Conservation (phyloP, 2,113 vertebrate genomes). For the Papio anubis region DNA sequence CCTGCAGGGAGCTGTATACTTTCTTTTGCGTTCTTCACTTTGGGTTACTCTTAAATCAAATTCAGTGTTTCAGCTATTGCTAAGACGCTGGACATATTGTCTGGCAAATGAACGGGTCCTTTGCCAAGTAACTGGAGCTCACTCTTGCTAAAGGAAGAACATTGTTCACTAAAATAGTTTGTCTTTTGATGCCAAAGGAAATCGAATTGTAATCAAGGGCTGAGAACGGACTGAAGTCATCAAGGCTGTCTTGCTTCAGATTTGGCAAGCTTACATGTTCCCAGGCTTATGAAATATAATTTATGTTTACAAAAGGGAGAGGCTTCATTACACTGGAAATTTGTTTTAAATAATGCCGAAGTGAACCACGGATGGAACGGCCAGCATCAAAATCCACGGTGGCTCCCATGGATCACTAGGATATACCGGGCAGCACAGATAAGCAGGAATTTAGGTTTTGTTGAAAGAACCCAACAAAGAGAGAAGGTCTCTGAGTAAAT, state of each 20-base stretch:
- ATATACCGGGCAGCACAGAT: neutral
- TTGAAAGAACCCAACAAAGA: neutral
- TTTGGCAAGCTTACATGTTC: conserved; percentile 86
- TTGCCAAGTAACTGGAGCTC: conserved; percentile 83
- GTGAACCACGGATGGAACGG: conserved; percentile 60
- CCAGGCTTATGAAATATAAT: conserved; percentile 89
- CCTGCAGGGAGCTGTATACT: conserved; percentile 71
- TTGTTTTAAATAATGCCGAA: conserved; percentile 83
- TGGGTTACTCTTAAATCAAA: conserved; percentile 75
- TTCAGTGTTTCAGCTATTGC: conserved; percentile 66
- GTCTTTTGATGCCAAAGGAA: conserved; percentile 93
- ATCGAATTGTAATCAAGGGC: conserved; percentile 89
- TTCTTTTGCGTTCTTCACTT: conserved; percentile 73
- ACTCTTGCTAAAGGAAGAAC: conserved; percentile 90
- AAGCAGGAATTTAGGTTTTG: neutral
- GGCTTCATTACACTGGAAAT: conserved; percentile 82
- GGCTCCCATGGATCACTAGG: neutral
- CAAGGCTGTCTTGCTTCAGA: conserved; percentile 86
- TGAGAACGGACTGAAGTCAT: conserved; percentile 92
- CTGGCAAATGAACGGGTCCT: conserved; percentile 78
- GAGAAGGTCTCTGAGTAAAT: neutral
- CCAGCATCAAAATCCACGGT: neutral
- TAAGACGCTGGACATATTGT: conserved; percentile 77
- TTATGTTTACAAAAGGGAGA: conserved; percentile 83
- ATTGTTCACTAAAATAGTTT: conserved; percentile 96